Conservation (phyloP, 2,113 vertebrate genomes). For the Daubentonia madagascariensis region DNA sequence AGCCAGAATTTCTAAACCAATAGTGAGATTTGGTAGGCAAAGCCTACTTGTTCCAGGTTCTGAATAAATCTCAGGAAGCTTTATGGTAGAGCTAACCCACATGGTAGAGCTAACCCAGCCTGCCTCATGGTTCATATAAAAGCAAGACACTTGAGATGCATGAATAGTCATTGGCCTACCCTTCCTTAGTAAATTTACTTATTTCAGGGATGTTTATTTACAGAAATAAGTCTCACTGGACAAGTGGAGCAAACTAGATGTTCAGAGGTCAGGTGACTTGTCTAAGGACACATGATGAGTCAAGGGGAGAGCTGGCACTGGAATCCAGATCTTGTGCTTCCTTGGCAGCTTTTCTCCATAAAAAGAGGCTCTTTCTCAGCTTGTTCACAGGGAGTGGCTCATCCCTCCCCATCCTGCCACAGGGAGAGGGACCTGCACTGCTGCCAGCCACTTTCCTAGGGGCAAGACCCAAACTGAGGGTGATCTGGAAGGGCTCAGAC, state of each 20-base stretch:
- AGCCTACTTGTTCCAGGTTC: not conserved
- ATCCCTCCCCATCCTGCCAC: not conserved
- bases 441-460: not conserved
- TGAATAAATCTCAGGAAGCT: not conserved
- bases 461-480: not conserved
- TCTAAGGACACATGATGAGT: not conserved
- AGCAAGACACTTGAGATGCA: not conserved
- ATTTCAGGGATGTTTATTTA: not conserved
- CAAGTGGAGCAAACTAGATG: not conserved
- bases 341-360: not conserved
- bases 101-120: not conserved
- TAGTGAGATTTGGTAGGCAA: not conserved
- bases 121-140: not conserved
- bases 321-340: not conserved
- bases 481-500: not conserved
- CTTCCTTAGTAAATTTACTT: not conserved
- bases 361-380: not conserved
- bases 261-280: not conserved
- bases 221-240: not conserved
- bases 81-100: not conserved
- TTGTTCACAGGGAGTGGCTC: not conserved
- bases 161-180: not conserved
- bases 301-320: not conserved
- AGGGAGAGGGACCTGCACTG: not conserved
- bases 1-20: not conserved